These are phyloP conservation scores for Acomys russatus DNA, from an alignment of 2,797 vertebrate species.

Conservation along the genomic window DNA sequence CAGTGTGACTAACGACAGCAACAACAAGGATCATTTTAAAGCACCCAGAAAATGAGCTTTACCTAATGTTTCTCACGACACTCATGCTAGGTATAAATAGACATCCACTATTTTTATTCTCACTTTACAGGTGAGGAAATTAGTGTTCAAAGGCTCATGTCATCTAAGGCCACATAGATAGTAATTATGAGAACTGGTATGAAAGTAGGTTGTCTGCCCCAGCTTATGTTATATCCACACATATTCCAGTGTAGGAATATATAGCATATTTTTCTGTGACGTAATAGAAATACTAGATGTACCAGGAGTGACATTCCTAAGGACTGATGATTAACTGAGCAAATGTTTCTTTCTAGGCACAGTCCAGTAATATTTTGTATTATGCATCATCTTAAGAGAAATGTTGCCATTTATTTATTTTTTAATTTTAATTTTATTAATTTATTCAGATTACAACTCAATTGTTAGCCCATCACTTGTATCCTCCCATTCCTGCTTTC, in stretches of 20 bases:
- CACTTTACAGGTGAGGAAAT: constrained; percentile 58
- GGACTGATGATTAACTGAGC: background rate
- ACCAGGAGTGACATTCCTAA: background rate
- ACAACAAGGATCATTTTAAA: constrained; percentile 21
- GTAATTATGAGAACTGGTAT: background rate
- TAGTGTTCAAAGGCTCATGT: background rate
- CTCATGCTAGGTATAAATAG: background rate
- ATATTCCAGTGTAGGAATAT: background rate
- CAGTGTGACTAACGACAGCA: background rate
- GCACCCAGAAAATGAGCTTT: background rate
- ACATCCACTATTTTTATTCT: background rate
- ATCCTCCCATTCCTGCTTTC: no score
- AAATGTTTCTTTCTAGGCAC: background rate
- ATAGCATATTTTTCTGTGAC: background rate
- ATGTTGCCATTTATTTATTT: background rate
- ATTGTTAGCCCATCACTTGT: no score
- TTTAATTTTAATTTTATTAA: no score
- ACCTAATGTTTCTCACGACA: constrained; percentile 7
- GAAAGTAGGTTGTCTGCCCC: background rate
- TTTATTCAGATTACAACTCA: no score
- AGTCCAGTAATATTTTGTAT: background rate
- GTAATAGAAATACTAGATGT: background rate
- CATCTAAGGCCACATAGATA: background rate
- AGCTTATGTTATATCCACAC: background rate
- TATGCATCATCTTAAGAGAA: background rate